These are phyloP conservation scores for Pollicipes pollicipes DNA, from an alignment of 1,140 invertebrate genomes.

Conservation along the genomic window DNA sequence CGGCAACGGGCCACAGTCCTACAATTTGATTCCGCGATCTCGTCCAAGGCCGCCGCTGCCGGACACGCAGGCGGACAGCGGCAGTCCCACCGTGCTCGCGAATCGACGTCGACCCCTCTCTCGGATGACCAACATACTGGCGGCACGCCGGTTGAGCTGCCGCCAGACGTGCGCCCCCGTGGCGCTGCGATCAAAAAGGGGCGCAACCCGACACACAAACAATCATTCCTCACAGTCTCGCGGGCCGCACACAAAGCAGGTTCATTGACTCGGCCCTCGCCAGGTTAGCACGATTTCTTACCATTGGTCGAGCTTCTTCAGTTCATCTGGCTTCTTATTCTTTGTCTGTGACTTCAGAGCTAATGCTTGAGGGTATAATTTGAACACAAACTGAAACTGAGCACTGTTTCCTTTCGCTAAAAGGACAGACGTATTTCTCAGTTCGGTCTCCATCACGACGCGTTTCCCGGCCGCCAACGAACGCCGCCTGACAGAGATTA, in stretches of 20 bases:
- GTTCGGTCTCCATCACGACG: background rate
- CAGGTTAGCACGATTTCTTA: background rate
- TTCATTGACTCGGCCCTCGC: background rate
- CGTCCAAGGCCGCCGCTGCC: background rate
- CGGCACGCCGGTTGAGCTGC: background rate
- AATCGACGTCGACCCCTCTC: background rate
- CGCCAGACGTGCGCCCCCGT: background rate
- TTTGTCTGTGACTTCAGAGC: background rate
- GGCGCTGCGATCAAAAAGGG: background rate
- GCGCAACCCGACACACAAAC: background rate
- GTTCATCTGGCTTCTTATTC: slow-evolving; percentile 1
- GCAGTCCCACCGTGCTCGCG: background rate
- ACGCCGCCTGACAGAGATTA: background rate
- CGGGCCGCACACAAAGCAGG: background rate
- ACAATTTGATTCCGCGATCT: background rate
- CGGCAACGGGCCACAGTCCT: background rate
- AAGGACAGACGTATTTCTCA: background rate
- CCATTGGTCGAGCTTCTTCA: slow-evolving; percentile 3
- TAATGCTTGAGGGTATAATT: background rate
- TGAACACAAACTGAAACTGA: background rate
- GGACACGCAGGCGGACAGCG: background rate
- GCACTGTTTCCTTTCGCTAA: background rate
- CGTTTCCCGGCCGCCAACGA: background rate
- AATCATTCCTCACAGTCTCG: background rate
- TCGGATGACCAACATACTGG: background rate